Conservation (phyloP, 2,888 invertebrate genomes). For the Anoncus sp. region DNA sequence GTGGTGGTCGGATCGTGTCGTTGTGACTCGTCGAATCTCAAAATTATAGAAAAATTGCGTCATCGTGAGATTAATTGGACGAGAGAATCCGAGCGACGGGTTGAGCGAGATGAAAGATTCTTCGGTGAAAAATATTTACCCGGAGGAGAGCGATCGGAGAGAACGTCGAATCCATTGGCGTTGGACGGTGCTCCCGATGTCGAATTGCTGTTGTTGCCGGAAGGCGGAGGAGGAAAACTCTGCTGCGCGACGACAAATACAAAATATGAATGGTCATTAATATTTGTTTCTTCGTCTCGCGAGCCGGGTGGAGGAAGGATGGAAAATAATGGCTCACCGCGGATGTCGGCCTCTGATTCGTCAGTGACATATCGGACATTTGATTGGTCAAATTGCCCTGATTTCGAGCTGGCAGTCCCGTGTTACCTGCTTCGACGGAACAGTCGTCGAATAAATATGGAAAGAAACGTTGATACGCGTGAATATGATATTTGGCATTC, state of each 20-base stretch:
- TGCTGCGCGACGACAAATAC: constrained; percentile 55
- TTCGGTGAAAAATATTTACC: constrained; percentile 49
- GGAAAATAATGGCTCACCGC: constrained; percentile 59
- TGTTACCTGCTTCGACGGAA: constrained; percentile 50
- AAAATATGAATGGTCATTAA: neutral
- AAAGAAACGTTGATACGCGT: neutral
- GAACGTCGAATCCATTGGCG: constrained; percentile 74
- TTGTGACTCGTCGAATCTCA: constrained; percentile 23
- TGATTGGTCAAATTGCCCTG: constrained; percentile 75
- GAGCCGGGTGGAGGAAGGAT: neutral
- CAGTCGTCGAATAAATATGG: neutral
- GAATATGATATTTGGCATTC: neutral
- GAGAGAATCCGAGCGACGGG: too few species aligned
- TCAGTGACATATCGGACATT: constrained; percentile 76
- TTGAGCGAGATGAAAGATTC: neutral
- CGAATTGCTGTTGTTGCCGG: constrained; percentile 68
- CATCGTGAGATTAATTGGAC: too few species aligned
- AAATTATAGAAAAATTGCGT: neutral
- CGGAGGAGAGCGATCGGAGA: constrained; percentile 68
- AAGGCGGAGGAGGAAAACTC: constrained; percentile 68
- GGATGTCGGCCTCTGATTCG: constrained; percentile 71
- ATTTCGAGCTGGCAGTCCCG: constrained; percentile 68
- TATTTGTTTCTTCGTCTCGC: neutral
- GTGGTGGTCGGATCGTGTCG: neutral
- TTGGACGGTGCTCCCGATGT: constrained; percentile 63